Evolutionary conservation across 1,140 invertebrate genomes (phyloP), one percentile per base, ranked within the genome.

Genomic region (Nomia melanderi): DNA sequence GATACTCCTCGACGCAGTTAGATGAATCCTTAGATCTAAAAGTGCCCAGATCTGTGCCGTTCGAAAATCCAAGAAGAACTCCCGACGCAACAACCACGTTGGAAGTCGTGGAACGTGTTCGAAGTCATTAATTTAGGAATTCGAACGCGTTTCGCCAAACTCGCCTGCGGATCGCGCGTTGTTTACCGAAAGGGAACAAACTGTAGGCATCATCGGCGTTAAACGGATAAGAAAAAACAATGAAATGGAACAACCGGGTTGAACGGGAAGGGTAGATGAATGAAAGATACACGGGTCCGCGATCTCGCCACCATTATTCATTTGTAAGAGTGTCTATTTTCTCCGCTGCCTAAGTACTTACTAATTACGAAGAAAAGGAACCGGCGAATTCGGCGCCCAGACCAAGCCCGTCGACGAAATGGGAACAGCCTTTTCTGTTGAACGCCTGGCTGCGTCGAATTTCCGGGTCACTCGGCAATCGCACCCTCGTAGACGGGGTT

Each of bases 271-370:
- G 23, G 2, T 54, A 11, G 36, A 44, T 12, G 29, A 44, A 57
- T 65, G 50, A 25, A 41, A 57, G 33, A 74, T 74, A 84, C 73
- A 84, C 74, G 79, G 72, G 59, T 82, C 79, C 85, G 82, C 85
- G 80, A 88, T 87, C 77, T 88, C 86, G 80, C 44, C 54, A 79
- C 77, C 79, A 83, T n/a, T 83, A 71, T 87, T 89, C 78, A 83
- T 90, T 88, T 87, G 60, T 83, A 83, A 84, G 84, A 85, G 77
- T 86, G 79, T 84, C 84, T 88, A 89, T 88, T 88, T 89, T 85
- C 82, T 88, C 83, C 77, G 82, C 84, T 88, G 86, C 88, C 87
- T 89, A 86, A 83, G 54, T 86, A 81, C 63, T 63, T 78, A 83
- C 63, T 78, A 67, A 86, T 83, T 83, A 82, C 64, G 56, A 60